phyloP scores from a whole-genome alignment of 2,888 invertebrate genomes.

The Parapristionchus giblindavisi region DNA sequence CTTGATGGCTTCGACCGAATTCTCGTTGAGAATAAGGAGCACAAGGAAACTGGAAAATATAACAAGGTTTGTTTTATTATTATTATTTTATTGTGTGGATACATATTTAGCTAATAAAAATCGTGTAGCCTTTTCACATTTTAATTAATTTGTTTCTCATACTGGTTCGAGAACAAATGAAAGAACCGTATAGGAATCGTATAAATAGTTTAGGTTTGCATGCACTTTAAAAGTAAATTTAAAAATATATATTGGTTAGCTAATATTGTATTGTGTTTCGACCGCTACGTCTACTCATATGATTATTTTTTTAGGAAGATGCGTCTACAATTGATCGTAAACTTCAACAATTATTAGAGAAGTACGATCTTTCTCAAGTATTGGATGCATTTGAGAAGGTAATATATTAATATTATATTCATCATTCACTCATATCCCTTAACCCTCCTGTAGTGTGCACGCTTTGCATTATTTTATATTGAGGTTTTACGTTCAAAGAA shows the following conservation, averaged over 20 bases:
- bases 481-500: slow-evolving; percentile 26
- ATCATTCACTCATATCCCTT: background rate
- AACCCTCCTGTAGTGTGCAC: too few relatives aligned
- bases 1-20: slow-evolving; percentile 58
- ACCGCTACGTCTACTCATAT: too few relatives aligned
- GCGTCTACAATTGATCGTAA: slow-evolving; percentile 55
- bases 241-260: too few relatives aligned
- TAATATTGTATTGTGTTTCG: too few relatives aligned
- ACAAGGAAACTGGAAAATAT: slow-evolving; percentile 39
- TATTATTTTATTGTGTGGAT: slow-evolving; percentile 33
- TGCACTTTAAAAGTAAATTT: too few relatives aligned
- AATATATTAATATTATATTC: background rate
- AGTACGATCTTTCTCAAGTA: slow-evolving; percentile 58
- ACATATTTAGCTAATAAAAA: too few relatives aligned
- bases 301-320: slow-evolving; percentile 15
- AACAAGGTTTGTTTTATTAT: slow-evolving; percentile 27
- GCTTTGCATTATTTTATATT: background rate
- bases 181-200: too few relatives aligned
- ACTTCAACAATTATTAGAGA: slow-evolving; percentile 56
- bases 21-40: slow-evolving; percentile 59
- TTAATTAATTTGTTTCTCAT: too few relatives aligned
- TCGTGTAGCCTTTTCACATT: too few relatives aligned
- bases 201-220: too few relatives aligned
- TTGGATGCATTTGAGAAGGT: slow-evolving; percentile 64
- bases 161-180: background rate